Evolutionary conservation across 2,113 vertebrate species (phyloP).

Genomic region (Gallinago media): DNA sequence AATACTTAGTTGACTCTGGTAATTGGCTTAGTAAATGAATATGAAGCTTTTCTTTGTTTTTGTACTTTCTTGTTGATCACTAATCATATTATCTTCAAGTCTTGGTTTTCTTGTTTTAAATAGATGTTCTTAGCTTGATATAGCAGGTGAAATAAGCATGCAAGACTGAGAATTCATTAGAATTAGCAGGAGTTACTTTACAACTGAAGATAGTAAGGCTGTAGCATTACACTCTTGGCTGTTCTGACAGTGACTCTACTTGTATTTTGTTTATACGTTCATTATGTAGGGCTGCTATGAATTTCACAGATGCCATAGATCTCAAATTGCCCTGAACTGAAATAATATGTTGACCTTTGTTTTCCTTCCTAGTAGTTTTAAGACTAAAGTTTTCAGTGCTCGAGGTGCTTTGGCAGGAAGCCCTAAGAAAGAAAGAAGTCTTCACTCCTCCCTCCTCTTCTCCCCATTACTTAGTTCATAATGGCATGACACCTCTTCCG

Average conservation of each 20-base stretch:
- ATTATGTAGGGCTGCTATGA: neutral
- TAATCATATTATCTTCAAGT: neutral
- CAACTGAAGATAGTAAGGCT: neutral
- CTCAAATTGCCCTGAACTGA: neutral
- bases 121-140: neutral
- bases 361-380: constrained; percentile 16
- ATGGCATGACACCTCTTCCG: neutral
- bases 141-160: neutral
- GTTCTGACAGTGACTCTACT: neutral
- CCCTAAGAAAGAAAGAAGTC: neutral
- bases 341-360: neutral
- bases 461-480: neutral
- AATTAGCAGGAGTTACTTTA: neutral
- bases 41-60: neutral
- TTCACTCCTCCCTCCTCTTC: neutral
- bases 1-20: neutral
- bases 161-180: neutral
- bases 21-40: neutral
- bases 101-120: neutral
- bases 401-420: neutral
- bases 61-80: neutral
- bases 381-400: neutral
- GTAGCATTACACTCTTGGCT: neutral
- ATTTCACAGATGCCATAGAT: neutral
- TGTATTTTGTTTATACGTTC: neutral